Conservation (phyloP, 1,140 invertebrate species). For the Nasonia longicornis region DNA sequence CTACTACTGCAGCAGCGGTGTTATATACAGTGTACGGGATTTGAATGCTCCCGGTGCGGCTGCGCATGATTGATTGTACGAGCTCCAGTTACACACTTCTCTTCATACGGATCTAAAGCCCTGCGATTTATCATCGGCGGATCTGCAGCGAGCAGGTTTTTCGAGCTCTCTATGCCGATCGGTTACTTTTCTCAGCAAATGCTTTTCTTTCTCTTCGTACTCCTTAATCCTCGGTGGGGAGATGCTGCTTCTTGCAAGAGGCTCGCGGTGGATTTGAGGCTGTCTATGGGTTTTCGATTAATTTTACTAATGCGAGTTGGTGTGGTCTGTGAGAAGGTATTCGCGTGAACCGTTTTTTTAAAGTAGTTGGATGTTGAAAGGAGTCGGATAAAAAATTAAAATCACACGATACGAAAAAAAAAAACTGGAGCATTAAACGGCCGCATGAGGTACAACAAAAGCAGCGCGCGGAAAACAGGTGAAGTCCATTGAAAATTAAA, state of each 20-base stretch:
- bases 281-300: too few relatives aligned
- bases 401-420: too few relatives aligned
- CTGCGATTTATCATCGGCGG: conserved; percentile 60
- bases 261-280: background rate
- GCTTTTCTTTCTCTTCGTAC: background rate
- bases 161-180: conserved; percentile 6
- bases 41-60: conserved; percentile 25
- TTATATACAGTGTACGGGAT: conserved; percentile 4
- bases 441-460: too few relatives aligned
- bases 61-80: conserved; percentile 60
- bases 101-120: conserved; percentile 61
- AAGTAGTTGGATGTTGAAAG: background rate
- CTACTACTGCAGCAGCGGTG: background rate
- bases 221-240: too few relatives aligned
- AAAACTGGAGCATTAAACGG: too few relatives aligned
- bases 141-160: conserved; percentile 59
- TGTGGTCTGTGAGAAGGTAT: too few relatives aligned
- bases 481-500: background rate
- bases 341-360: too few relatives aligned
- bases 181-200: background rate
- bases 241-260: background rate
- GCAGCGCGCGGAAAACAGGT: background rate
- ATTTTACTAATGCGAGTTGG: too few relatives aligned
- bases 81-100: conserved; percentile 64
- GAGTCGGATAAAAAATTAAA: background rate